Evolutionary conservation across 2,888 invertebrate species (phyloP), one percentile per base, ranked within the genome.

Genomic region (Eristalinus aeneus): DNA sequence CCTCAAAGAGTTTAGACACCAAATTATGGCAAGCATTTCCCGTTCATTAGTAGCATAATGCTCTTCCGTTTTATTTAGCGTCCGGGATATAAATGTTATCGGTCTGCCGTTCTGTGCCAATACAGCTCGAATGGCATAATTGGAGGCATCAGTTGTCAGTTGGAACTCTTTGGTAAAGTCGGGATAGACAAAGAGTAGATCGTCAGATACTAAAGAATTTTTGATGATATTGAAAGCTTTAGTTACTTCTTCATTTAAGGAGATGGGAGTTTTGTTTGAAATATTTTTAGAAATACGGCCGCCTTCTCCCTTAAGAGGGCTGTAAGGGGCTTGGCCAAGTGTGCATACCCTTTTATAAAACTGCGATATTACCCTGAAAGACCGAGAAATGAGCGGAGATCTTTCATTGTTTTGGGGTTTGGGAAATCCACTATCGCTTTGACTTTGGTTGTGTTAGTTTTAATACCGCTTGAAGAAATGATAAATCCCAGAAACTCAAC

Each of bases 151-250:
- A 31, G 82, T 87, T 11, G 73, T 80, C 3, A 88, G 36, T 46
- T 61, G 68, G 16, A 88, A 88, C 22, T 75, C 84, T 63, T 88
- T 87, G 0, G 34, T 36, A 56, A 88, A 88, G 16, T 89, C 87
- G 12, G 74, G 73, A 69, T 74, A 79, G 46, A 36, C 56, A 23
- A 71, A 63, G 12, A 63, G 39, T 58, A 68, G 20, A 16, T 79
- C 65, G n/a, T 65, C 60, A 20, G 39, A 68, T 12, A 60, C 60
- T 60, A 75, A 39, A 46, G 78, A 46, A 31, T 64, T 69, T 71
- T 74, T 71, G 32, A 78, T 64, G 56, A 64, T 71, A 12, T 64
- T 27, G 27, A 79, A 73, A n/a, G 72, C 60, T 9, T 64, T 23
- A 1, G 23, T 58, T 16, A 72, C 64, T 1, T 79, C 65, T 1